Base-by-base conservation (phyloP, 2,888 invertebrate genomes). In the Smittia sp. region DNA sequence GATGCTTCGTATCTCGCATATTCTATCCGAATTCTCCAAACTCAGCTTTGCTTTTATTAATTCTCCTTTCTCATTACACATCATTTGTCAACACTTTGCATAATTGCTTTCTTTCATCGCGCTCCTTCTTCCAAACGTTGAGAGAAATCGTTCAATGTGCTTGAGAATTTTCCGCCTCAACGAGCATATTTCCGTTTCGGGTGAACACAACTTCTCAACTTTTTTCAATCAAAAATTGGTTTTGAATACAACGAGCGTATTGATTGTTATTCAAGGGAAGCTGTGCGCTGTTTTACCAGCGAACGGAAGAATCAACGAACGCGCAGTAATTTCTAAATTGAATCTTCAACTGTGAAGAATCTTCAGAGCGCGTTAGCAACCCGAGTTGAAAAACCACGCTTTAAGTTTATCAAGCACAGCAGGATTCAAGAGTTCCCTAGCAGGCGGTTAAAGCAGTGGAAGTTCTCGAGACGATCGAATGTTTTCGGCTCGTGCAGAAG, bases 11-110 rank as follows among this genome's bases (percentile, higher is more conserved):
- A 11, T 38, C 38, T 38, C 11, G 7, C 11, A 9, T 9, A 38
- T 38, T 38, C 38, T 11, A 38, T 38, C 11, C 38, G 38, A 38
- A 6, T 38, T 6, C 38, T 11, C 11, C 38, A 9, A 38, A 38
- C 38, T 38, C 38, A 6, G 11, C 54, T 54, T 11, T 54, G 7
- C 63, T 2, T 63, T 63, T 63, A 22, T 63, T 63, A 7, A 62
- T 63, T 38, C 18, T 27, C 20, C 20, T 22, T 27, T 3, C 65
- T 65, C 24, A 52, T 54, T 69, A n/a, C 20, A 69, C 69, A 52
- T 69, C 69, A 68, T 68, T 52, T 68, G 68, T 68, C 68, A 68
- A 15, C 68, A 54, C 54, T 69, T 54, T 69, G 32, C 69, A 69
- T 54, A 32, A 32, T 32, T 32, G 32, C 32, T 32, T 32, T 24